Conservation (phyloP, 2,797 vertebrate species). For the Xenopus petersii region DNA sequence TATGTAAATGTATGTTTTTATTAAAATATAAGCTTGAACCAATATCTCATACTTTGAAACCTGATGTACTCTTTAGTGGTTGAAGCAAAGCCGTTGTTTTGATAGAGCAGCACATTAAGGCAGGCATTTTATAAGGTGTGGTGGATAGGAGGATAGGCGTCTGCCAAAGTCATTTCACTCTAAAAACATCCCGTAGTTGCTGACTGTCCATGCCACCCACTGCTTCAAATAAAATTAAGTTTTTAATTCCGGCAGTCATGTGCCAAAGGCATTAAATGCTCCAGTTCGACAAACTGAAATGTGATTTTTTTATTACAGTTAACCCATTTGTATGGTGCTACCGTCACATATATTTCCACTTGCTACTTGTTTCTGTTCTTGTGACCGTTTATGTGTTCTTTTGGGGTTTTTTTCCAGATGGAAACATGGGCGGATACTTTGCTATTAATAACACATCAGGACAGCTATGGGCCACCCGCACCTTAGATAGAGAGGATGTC, state of each 20-base stretch:
- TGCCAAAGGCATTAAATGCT: conserved; percentile 15
- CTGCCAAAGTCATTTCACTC: conserved; percentile 40
- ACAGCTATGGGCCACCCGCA: conserved; percentile 68
- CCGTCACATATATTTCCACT: conserved; percentile 31
- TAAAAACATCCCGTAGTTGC: conserved; percentile 47
- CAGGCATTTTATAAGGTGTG: conserved; percentile 47
- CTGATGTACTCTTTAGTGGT: not conserved
- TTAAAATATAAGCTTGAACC: too few relatives aligned
- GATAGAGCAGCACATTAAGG: conserved; percentile 24
- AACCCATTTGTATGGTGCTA: conserved; percentile 10
- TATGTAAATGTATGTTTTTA: too few relatives aligned
- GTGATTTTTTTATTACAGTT: conserved; percentile 45
- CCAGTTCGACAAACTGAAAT: conserved; percentile 21
- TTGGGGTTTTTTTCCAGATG: conserved; percentile 63
- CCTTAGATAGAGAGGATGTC: conserved; percentile 80
- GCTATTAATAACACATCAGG: conserved; percentile 76
- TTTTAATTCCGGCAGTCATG: conserved; percentile 49
- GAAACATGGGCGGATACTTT: conserved; percentile 75
- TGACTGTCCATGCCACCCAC: conserved; percentile 46
- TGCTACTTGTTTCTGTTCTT: conserved; percentile 15
- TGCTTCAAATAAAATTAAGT: conserved; percentile 52
- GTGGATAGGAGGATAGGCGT: conserved; percentile 33
- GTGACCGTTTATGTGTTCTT: conserved; percentile 29
- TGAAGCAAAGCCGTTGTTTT: conserved; percentile 35
- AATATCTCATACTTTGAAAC: too few relatives aligned